Evolutionary conservation across 1,140 invertebrate genomes (phyloP), one percentile per base, ranked within the genome.

Genomic region (Drosophila punjabiensis): DNA sequence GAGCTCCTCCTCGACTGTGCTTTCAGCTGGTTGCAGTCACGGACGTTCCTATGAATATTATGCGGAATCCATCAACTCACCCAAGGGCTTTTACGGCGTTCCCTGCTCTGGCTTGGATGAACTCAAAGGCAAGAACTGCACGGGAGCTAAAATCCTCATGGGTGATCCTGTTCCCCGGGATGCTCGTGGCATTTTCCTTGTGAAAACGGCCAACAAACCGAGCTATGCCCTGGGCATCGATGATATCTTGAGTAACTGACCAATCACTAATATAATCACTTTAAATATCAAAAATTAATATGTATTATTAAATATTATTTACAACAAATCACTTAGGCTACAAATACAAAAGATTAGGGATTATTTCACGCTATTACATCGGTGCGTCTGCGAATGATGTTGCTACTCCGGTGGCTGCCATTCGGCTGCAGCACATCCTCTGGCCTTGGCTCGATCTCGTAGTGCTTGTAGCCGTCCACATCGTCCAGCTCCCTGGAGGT

Each of bases 401-500:
- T 92, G 76, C 76, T 88, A 1, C 80, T 62, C 1, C 77, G 45
- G 50, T 85, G 71, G 60, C 75, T 85, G n/a, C 30, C 76, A 32
- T 81, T 82, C 16, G 80, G 81, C n/a, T 80, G 92, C 9, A 93
- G 63, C 24, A 93, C 32, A 62, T 93, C 92, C 16, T 81, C 85
- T 1, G 92, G 92, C 28, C 92, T 83, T 3, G 93, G 93, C 70
- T 93, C 93, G 37, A 95, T 94, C 90, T 94, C 94, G 53, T 95
- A 95, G 52, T 95, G 95, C 16, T 95, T 85, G 93, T 96, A 97
- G 10, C 97, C 97, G 86, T 98, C 97, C 2, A 98, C 96, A 90
- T 98, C 97, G 45, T 96, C 95, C 48, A 98, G 93, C 92, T 98
- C 96, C 69, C 96, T 96, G 6, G 96, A 97, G 48, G 94, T 94